A percentile compares a stretch with the other conserved stretches of the same genome.
These are phyloP conservation scores for Battus philenor DNA, from an alignment of 1,140 invertebrate genomes.

Conservation along the genomic window DNA sequence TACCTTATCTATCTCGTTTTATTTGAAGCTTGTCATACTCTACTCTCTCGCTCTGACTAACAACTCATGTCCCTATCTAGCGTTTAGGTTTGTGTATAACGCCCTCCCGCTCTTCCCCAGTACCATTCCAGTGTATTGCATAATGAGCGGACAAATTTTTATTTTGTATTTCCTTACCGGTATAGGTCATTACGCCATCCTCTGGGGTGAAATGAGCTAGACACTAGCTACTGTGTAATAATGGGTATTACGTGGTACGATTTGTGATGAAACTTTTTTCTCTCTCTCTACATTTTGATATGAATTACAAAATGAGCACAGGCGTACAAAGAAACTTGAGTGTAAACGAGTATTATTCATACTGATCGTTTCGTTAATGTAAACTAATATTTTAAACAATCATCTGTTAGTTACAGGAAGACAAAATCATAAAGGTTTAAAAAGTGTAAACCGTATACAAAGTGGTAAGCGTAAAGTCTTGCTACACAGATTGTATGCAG, in stretches of 20 bases:
- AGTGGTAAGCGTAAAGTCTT: too few relatives aligned
- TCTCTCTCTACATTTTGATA: too few relatives aligned
- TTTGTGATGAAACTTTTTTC: too few relatives aligned
- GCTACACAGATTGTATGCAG: neutral
- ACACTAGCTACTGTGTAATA: conserved; percentile 39
- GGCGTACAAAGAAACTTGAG: too few relatives aligned
- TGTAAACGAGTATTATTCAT: too few relatives aligned
- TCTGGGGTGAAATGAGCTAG: conserved; percentile 29
- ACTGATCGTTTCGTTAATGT: too few relatives aligned
- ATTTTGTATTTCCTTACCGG: conserved; percentile 59
- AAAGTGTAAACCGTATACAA: too few relatives aligned
- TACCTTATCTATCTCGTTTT: conserved; percentile 64
- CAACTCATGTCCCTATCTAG: conserved; percentile 34
- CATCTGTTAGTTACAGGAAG: too few relatives aligned
- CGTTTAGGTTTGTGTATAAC: conserved; percentile 24
- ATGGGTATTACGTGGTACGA: conserved; percentile 27
- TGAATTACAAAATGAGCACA: too few relatives aligned
- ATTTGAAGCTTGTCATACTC: conserved; percentile 51
- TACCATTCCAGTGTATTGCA: conserved; percentile 54
- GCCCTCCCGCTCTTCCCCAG: conserved; percentile 35
- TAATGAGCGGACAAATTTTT: conserved; percentile 63
- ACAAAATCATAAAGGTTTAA: too few relatives aligned
- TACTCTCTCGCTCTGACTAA: conserved; percentile 36
- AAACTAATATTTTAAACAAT: too few relatives aligned
- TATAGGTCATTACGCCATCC: conserved; percentile 55